phyloP scores from a whole-genome alignment of 2,888 invertebrate genomes.

The Muscina levida region DNA sequence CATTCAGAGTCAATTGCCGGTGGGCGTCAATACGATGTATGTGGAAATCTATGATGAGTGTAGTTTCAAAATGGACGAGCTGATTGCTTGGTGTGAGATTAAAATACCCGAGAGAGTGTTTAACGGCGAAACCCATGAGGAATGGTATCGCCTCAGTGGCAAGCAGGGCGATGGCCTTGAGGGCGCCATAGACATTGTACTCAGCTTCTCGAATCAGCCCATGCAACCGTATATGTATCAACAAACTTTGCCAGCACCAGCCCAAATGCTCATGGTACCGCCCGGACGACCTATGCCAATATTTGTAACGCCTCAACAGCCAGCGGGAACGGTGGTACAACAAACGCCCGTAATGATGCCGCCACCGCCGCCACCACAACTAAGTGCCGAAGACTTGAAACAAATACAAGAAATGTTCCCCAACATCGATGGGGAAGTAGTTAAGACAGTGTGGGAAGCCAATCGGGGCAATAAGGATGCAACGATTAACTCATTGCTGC shows the following conservation, averaged over 20 bases:
- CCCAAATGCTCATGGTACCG: conserved; percentile 88
- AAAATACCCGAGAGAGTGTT: conserved; percentile 91
- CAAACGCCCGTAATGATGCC: conserved; percentile 30
- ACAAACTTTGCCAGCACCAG: conserved; percentile 80
- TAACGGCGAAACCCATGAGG: conserved; percentile 94
- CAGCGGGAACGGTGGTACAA: conserved; percentile 67
- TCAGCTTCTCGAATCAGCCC: conserved; percentile 84
- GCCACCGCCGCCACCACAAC: conserved; percentile 79
- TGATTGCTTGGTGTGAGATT: conserved; percentile 96
- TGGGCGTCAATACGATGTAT: conserved; percentile 92
- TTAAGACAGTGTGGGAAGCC: conserved; percentile 93
- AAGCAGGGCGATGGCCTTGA: conserved; percentile 97
- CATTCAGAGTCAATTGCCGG: conserved; percentile 88
- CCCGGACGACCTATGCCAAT: conserved; percentile 75
- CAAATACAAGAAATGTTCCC: conserved; percentile 98
- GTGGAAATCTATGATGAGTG: conserved; percentile 98
- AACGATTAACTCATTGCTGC: conserved; percentile 93
- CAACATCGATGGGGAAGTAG: conserved; percentile 94
- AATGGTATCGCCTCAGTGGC: conserved; percentile 96
- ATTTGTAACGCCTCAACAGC: conserved; percentile 72
- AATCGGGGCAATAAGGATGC: conserved; percentile 94
- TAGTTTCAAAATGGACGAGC: conserved; percentile 97
- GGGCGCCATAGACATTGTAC: conserved; percentile 94
- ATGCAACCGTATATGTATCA: conserved; percentile 80
- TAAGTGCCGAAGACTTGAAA: conserved; percentile 73